Percentiles rank a stretch among this genome's conserved stretches.
Conservation (phyloP, 2,888 invertebrate genomes). For the Melanophora roralis region DNA sequence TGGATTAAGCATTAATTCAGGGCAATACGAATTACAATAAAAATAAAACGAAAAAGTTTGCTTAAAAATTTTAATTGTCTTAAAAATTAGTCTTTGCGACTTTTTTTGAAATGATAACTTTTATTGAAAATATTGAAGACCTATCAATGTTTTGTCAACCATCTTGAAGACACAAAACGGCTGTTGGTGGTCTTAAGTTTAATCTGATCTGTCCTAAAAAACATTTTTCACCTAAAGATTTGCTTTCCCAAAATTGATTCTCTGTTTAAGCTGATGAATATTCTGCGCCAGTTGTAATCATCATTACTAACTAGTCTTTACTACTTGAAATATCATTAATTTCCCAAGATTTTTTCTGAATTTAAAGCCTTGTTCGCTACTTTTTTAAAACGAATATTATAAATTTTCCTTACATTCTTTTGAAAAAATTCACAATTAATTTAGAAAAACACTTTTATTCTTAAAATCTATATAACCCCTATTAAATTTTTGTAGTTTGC, state of each 20-base stretch:
- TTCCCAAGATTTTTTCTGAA: not conserved
- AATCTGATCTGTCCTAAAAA: no score
- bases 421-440: slow-evolving; percentile 47
- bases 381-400: not conserved
- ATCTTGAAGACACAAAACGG: no score
- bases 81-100: no score
- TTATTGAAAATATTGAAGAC: no score
- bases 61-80: no score
- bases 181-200: no score
- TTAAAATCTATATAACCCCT: not conserved
- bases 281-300: not conserved
- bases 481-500: not conserved
- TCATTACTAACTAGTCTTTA: not conserved
- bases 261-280: not conserved
- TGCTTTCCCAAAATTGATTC: not conserved
- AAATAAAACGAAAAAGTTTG: no score
- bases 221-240: no score
- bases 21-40: no score
- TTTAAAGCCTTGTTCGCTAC: not conserved
- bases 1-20: no score
- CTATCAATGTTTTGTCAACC: no score
- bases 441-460: slow-evolving; percentile 37
- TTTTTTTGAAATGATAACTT: no score
- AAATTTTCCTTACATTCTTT: not conserved
- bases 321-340: slow-evolving; percentile 3